These are phyloP conservation scores for Tapirus terrestris DNA, from an alignment of 2,113 vertebrate genomes.

Conservation along the genomic window DNA sequence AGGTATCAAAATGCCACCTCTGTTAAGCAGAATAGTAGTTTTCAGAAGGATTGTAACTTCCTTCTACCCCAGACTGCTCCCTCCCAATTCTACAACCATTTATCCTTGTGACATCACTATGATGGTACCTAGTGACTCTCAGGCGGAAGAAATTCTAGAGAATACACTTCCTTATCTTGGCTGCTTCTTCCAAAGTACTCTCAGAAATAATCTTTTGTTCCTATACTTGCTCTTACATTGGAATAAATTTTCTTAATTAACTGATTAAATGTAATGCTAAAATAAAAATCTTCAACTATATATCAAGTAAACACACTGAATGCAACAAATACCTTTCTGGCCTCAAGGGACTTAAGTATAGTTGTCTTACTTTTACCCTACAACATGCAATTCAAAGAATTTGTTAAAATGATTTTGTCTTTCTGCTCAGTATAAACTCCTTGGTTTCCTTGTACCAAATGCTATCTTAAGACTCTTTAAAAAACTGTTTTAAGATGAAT, in stretches of 20 bases:
- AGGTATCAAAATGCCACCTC: slow-evolving; percentile 10
- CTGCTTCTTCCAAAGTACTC: background rate
- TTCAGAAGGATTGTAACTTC: background rate
- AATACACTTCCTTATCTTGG: background rate
- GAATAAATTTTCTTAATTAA: slow-evolving; percentile 41
- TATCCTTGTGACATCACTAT: background rate
- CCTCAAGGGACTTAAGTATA: background rate
- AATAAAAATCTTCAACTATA: background rate
- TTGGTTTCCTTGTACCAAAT: slow-evolving; percentile 20
- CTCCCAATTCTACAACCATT: background rate
- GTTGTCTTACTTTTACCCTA: background rate
- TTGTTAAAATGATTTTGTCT: slow-evolving; percentile 23
- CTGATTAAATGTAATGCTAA: background rate
- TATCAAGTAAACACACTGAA: background rate
- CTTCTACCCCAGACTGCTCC: background rate
- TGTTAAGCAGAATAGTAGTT: background rate
- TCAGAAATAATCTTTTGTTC: slow-evolving; percentile 19
- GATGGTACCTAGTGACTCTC: background rate
- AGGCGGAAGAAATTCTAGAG: background rate
- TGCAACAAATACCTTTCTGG: background rate
- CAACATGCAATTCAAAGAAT: background rate
- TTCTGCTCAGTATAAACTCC: background rate
- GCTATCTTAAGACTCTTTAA: background rate
- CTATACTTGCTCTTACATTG: background rate
- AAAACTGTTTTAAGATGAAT: background rate